Evolutionary conservation across 53 echinoderm and acorn worm species (phyloP), one percentile per base, ranked within the genome.

Genomic region (Henricia sp.): DNA sequence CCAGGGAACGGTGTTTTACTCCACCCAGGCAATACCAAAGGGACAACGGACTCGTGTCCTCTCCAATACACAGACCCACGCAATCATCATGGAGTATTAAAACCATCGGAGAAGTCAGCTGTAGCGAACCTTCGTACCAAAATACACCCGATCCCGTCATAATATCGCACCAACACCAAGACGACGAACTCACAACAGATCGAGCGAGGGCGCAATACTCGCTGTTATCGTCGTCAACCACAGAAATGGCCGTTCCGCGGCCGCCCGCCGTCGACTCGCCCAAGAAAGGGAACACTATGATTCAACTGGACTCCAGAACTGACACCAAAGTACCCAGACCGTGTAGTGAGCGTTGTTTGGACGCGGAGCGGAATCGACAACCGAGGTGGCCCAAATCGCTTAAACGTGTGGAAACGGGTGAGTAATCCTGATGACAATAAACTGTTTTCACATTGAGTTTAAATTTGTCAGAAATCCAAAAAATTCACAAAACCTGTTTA

Each of bases 301-400:
- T 86, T 37, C 86, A 86, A 62, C 74, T 86, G 74, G 74, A 86
- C 75, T 86, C 86, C 21, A 86, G 86, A 21, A 86, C 75, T 4
- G 86, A 86, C 36, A 53, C 74, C 52, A 86, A 75, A 51, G 75
- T 74, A 30, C 74, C 75, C 32, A 58, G 69, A 58, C 86, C 78
- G 6, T 78, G 78, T 30, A 63, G 78, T 56, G 78, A 78, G 34
- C 62, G 78, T 14, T 78, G 78, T 46, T 56, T 78, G 42, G 78
- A 78, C 20, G 67, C 86, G 3, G 86, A 86, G 38, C 43, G 86
- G 36, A 75, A 62, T 28, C 67, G 86, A 43, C 74, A 66, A 17
- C 86, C 74, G 29, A 52, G 76, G 75, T 86, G 86, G 86, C 86
- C 86, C 36, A 86, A 86, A 46, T 86, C 86, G 40, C 65, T 37